Evolutionary conservation across 2,113 vertebrate species (phyloP), one percentile per base, ranked within the genome.

Genomic region (Pituophis catenifer): DNA sequence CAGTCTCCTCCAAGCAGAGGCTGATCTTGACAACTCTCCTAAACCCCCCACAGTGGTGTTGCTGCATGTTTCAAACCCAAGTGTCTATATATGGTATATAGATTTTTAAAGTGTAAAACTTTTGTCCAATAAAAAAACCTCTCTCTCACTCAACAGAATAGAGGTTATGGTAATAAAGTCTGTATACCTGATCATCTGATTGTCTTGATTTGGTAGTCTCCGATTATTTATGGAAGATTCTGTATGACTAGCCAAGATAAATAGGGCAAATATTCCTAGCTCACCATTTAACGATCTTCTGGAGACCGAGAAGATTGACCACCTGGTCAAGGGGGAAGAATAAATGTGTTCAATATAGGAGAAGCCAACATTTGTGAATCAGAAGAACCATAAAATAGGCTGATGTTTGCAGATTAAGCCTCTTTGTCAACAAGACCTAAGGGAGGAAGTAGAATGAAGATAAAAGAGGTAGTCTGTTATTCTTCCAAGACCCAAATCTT

Each of bases 161-260:
- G 50, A 81, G n/a, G 57, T 90, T 54, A 33, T 57, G 59, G 21
- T 62, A 93, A 93, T 90, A 90, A 93, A 93, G 57, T 44, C 59
- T 62, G 54, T 86, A 48, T 54, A n/a, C 62, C 44, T 90, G 48
- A 54, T 50, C 48, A 62, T 62, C n/a, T 62, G 59, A 70, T 81
- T n/a, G 44, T 58, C 81, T 48, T 86, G 4, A 65, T 93, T 65
- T 90, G 57, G 23, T 7, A 86, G 48, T 54, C 12, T 92, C 50
- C 44, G 48, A 44, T 85, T 24, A 54, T 81, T 89, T 75, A 89
- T 13, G 13, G 38, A 44, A 81, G 15, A 24, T 9, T n/a, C 24
- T 57, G 24, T 86, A 88, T 5, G 58, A 70, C 54, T 70, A 26
- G 8, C 48, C 44, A 65, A 86, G 23, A 70, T 70, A 38, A 85